Evolutionary conservation across 2,797 vertebrate genomes (phyloP).

Genomic region (Falco columbarius): DNA sequence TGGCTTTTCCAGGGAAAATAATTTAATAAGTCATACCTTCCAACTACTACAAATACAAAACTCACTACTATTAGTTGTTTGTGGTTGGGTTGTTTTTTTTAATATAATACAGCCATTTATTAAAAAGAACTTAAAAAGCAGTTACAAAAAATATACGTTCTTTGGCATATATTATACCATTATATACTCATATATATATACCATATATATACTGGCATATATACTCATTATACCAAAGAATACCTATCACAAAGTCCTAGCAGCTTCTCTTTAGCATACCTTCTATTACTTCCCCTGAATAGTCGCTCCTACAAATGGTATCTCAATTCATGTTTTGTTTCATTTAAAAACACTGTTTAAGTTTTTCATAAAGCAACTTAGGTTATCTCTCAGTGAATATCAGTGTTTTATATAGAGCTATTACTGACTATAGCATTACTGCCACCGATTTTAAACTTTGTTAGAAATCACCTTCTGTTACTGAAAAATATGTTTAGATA

Average conservation of each 20-base stretch:
- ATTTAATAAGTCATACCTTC: background rate
- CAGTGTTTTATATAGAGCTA: background rate
- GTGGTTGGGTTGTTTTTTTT: background rate
- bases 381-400: background rate
- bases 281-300: background rate
- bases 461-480: background rate
- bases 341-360: background rate
- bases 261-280: background rate
- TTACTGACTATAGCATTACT: background rate
- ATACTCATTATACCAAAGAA: background rate
- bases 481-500: background rate
- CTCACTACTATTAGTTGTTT: background rate
- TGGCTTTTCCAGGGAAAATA: background rate
- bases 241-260: background rate
- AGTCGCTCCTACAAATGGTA: background rate
- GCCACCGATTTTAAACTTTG: background rate
- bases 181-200: no score
- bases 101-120: background rate
- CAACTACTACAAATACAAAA: background rate
- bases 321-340: background rate
- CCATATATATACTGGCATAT: no score
- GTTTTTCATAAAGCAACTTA: background rate
- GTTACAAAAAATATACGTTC: background rate
- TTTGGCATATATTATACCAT: background rate
- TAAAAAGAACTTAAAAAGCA: background rate